A percentile compares a stretch with the other conserved stretches of the same genome.
Conservation (phyloP, 1,140 invertebrate genomes). For the Acromyrmex heyeri region DNA sequence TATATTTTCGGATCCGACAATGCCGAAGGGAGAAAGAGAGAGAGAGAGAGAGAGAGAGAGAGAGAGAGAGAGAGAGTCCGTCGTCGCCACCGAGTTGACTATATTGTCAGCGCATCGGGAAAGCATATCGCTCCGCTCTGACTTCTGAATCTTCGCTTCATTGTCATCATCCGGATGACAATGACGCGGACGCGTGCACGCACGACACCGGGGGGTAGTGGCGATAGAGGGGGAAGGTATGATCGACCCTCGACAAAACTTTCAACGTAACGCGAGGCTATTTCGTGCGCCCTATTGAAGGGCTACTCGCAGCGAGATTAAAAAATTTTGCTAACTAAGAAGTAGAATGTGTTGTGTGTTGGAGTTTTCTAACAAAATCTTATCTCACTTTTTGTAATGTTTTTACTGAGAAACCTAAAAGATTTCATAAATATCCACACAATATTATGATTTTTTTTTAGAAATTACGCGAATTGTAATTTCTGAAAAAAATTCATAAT, state of each 20-base stretch:
- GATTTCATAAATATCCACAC: too few relatives aligned
- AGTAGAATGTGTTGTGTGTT: too few relatives aligned
- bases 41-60: conserved; percentile 51
- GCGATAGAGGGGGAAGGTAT: not conserved
- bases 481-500: too few relatives aligned
- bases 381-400: not conserved
- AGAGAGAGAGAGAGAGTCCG: conserved; percentile 51
- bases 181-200: conserved; percentile 66
- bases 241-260: not conserved
- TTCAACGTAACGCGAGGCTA: not conserved
- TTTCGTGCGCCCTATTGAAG: not conserved
- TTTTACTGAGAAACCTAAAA: not conserved
- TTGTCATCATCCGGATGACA: conserved; percentile 75
- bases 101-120: conserved; percentile 26
- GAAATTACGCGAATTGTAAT: too few relatives aligned
- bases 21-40: conserved; percentile 56
- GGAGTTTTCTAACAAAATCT: not conserved
- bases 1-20: conserved; percentile 76
- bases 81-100: conserved; percentile 38
- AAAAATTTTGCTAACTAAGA: not conserved
- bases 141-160: conserved; percentile 65
- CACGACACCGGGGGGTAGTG: conserved; percentile 5
- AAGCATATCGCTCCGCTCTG: conserved; percentile 47
- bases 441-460: too few relatives aligned
- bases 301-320: not conserved